phyloP scores from a whole-genome alignment of 2,113 vertebrate species.

The Cynoglossus semilaevis region DNA sequence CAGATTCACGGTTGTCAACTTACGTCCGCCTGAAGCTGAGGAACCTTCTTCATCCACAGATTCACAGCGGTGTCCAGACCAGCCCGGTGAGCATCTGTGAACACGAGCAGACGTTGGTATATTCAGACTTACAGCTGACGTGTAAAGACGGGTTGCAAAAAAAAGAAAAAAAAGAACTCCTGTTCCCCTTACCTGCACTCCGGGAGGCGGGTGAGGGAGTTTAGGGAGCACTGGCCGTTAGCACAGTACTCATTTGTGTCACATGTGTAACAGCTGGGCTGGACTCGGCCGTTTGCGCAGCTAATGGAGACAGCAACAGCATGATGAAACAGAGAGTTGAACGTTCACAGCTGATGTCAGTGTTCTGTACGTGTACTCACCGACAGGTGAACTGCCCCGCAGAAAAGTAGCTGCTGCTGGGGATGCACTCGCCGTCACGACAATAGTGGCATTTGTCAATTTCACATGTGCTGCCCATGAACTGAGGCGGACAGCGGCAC shows the following conservation, averaged over 20 bases:
- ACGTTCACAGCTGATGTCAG: background rate
- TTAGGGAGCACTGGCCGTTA: conserved; percentile 87
- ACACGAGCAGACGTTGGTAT: background rate
- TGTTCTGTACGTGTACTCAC: conserved; percentile 64
- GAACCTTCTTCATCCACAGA: conserved; percentile 8
- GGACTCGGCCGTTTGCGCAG: conserved; percentile 81
- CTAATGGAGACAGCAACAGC: conserved; percentile 27
- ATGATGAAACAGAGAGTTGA: background rate
- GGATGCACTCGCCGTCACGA: conserved; percentile 83
- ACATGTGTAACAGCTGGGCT: conserved; percentile 91
- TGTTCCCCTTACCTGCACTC: conserved; percentile 83
- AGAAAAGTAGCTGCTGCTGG: conserved; percentile 71
- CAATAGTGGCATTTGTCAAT: conserved; percentile 89
- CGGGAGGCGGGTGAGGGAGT: conserved; percentile 78
- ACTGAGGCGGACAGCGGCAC: conserved; percentile 85
- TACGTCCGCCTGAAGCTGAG: conserved; percentile 50
- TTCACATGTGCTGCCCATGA: conserved; percentile 80
- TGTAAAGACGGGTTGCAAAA: background rate
- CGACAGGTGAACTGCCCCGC: conserved; percentile 85
- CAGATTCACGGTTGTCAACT: conserved; percentile 14
- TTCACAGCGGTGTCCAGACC: conserved; percentile 69
- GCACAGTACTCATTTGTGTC: conserved; percentile 82
- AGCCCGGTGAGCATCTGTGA: conserved; percentile 67
- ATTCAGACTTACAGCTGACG: background rate
- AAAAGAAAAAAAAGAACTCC: background rate